Percentiles rank a stretch among this genome's conserved stretches.
Evolutionary conservation across 2,888 invertebrate species (phyloP).

Genomic region (Neoaliturus tenellus): DNA sequence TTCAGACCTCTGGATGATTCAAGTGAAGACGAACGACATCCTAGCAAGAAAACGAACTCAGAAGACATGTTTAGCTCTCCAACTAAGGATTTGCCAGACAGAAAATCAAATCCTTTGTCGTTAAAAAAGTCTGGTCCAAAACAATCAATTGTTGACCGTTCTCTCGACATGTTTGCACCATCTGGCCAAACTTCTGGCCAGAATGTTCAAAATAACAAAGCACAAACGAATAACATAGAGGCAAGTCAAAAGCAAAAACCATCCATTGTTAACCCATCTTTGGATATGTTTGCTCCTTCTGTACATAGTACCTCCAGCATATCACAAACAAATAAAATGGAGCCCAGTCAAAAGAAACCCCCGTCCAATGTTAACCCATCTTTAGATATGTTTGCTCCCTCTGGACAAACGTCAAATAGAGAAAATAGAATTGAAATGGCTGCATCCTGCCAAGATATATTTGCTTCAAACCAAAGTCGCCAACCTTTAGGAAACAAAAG

Average conservation of each 20-base stretch:
- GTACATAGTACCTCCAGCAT: neutral
- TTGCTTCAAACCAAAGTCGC: slow-evolving; percentile 2
- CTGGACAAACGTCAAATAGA: neutral
- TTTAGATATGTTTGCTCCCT: slow-evolving; percentile 41
- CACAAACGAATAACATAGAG: neutral
- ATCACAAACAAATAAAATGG: neutral
- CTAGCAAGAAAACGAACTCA: slow-evolving; percentile 23
- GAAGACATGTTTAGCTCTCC: slow-evolving; percentile 21
- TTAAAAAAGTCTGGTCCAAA: neutral
- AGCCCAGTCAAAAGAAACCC: neutral
- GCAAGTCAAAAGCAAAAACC: neutral
- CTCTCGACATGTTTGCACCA: slow-evolving; percentile 38
- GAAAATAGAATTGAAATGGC: neutral
- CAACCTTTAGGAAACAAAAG: neutral
- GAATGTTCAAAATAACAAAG: neutral
- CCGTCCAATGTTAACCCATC: neutral
- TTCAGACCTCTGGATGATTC: slow-evolving; percentile 1
- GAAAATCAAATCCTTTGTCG: neutral
- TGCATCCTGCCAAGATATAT: slow-evolving; percentile 14
- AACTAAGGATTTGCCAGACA: neutral
- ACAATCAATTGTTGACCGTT: neutral
- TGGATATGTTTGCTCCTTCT: slow-evolving; percentile 43
- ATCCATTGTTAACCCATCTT: neutral
- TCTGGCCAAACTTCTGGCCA: slow-evolving; percentile 16
- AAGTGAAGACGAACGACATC: neutral